A percentile compares a stretch with the other conserved stretches of the same genome.
Evolutionary conservation across 2,797 vertebrate genomes (phyloP).

Genomic region (Columba guinea): DNA sequence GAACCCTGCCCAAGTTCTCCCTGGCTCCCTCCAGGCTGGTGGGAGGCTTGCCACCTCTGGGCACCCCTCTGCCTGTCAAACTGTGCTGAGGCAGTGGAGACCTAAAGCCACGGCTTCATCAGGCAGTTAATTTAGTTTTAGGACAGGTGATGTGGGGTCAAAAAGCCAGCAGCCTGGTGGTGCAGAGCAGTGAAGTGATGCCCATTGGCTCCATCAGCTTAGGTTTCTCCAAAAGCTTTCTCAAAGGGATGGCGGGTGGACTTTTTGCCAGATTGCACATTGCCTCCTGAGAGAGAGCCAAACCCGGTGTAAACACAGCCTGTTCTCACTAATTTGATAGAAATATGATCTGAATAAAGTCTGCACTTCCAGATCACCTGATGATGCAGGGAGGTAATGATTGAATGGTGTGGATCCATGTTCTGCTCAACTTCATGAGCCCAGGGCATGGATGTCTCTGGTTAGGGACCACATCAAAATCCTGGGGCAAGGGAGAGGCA

Average conservation of each 20-base stretch:
- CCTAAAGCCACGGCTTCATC: fast-evolving
- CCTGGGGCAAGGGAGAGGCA: fast-evolving
- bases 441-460: neutral
- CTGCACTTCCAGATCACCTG: neutral
- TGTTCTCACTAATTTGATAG: neutral
- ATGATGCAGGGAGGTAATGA: neutral
- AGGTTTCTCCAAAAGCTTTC: neutral
- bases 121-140: neutral
- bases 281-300: neutral
- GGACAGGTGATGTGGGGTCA: neutral
- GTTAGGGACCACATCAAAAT: neutral
- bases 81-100: neutral
- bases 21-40: neutral
- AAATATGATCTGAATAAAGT: neutral
- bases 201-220: neutral
- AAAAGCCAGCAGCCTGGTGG: fast-evolving
- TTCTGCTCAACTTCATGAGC: neutral
- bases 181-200: neutral
- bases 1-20: neutral
- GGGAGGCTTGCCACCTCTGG: fast-evolving
- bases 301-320: neutral
- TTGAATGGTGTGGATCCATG: neutral
- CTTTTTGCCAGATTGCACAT: neutral
- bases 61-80: neutral
- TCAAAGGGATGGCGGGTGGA: fast-evolving